These are phyloP conservation scores for Rhipidura dahli DNA, from an alignment of 2,113 vertebrate genomes.

Conservation along the genomic window DNA sequence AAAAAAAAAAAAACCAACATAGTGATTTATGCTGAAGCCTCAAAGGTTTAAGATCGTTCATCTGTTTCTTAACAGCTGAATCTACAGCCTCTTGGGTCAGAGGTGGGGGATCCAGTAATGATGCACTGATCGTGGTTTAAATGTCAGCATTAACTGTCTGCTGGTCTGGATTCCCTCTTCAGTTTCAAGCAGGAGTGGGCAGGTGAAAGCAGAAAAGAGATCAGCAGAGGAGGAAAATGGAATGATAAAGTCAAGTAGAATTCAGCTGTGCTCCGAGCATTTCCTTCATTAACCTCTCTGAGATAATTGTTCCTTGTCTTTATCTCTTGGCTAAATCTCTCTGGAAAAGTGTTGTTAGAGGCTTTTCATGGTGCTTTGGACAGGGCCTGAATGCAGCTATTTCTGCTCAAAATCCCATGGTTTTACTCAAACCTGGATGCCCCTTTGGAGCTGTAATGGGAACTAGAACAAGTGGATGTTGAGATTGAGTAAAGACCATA, in stretches of 20 bases:
- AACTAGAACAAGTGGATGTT: conserved; percentile 53
- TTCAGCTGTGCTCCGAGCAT: not conserved
- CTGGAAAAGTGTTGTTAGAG: not conserved
- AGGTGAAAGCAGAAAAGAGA: not conserved
- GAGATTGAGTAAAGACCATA: not conserved
- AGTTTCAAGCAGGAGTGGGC: not conserved
- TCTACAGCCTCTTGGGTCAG: not conserved
- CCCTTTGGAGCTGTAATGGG: conserved; percentile 43
- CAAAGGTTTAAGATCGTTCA: not conserved
- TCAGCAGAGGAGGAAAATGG: not conserved
- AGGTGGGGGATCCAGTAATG: not conserved
- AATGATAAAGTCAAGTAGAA: not conserved
- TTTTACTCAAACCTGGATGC: not conserved
- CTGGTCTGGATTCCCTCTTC: not conserved
- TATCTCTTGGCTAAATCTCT: not conserved
- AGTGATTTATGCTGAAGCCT: not conserved
- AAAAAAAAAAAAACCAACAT: not conserved
- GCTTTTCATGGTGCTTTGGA: not conserved
- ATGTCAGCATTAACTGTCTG: not conserved
- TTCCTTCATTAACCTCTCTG: not conserved
- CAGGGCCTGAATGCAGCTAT: not conserved
- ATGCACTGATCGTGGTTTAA: not conserved
- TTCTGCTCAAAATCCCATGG: not conserved
- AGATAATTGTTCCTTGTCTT: not conserved
- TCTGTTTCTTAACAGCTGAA: not conserved